A percentile compares a stretch with the other conserved stretches of the same genome.
Conservation (phyloP, 2,797 vertebrate species). For the Acanthornis magna region DNA sequence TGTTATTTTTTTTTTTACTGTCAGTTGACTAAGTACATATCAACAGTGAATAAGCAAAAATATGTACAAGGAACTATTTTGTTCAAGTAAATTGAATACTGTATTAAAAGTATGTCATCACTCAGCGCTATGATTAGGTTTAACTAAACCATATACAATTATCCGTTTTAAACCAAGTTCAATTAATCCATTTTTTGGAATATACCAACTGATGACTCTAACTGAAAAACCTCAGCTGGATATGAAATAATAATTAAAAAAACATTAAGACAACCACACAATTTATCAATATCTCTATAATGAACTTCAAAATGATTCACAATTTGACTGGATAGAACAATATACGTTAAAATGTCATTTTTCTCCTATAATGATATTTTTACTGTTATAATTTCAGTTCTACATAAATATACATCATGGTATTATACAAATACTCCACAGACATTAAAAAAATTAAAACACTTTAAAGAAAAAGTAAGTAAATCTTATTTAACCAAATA, state of each 20-base stretch:
- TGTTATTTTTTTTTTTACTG: constrained; percentile 75
- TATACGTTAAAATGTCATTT: constrained; percentile 85
- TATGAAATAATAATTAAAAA: constrained; percentile 97
- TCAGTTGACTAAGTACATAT: constrained; percentile 91
- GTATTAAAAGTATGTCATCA: constrained; percentile 93
- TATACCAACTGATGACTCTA: constrained; percentile 83
- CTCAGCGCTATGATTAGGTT: constrained; percentile 86
- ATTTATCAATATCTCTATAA: constrained; percentile 95
- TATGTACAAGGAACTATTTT: constrained; percentile 91
- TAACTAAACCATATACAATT: constrained; percentile 84
- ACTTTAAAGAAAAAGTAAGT: constrained; percentile 80
- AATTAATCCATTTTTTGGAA: constrained; percentile 81
- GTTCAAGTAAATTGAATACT: constrained; percentile 93
- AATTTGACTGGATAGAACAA: constrained; percentile 88
- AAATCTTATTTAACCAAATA: constrained; percentile 79
- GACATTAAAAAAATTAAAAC: constrained; percentile 83
- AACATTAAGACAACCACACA: constrained; percentile 97
- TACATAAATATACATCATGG: constrained; percentile 84
- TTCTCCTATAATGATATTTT: constrained; percentile 79
- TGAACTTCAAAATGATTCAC: constrained; percentile 96
- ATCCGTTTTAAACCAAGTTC: constrained; percentile 84
- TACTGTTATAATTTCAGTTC: constrained; percentile 80
- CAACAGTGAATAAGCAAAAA: constrained; percentile 98
- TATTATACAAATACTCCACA: constrained; percentile 84
- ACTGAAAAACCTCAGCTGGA: constrained; percentile 81